Evolutionary conservation across 2,797 vertebrate genomes (phyloP).

Genomic region (Sebastolobus alascanus): DNA sequence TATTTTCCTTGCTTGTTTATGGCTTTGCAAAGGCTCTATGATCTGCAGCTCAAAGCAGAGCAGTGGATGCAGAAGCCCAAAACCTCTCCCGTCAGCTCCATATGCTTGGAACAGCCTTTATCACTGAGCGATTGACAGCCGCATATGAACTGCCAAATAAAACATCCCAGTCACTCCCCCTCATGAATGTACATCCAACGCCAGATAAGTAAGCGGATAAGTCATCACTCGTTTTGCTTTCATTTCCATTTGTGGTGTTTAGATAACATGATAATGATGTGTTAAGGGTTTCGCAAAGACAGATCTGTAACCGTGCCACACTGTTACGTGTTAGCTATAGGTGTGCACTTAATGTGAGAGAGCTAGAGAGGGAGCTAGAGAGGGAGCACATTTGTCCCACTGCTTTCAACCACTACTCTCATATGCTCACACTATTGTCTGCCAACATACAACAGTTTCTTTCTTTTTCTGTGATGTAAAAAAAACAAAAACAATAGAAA

Average conservation of each 20-base stretch:
- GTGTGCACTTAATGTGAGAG: constrained; percentile 4
- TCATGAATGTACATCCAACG: constrained; percentile 50
- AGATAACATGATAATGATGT: background rate
- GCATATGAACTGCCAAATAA: constrained; percentile 57
- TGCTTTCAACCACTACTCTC: constrained; percentile 42
- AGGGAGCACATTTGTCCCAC: constrained; percentile 34
- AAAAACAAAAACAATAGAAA: constrained; percentile 43
- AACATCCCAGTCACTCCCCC: constrained; percentile 61
- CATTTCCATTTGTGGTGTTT: constrained; percentile 15
- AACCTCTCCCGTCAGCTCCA: constrained; percentile 62
- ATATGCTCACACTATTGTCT: constrained; percentile 45
- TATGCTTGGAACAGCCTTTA: constrained; percentile 66
- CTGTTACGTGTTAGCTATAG: background rate
- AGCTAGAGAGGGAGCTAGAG: constrained; percentile 3
- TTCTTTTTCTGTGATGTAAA: constrained; percentile 56
- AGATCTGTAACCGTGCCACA: background rate
- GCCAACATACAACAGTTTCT: constrained; percentile 59
- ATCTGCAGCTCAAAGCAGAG: constrained; percentile 71
- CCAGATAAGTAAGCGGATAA: constrained; percentile 21
- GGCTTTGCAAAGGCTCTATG: constrained; percentile 62
- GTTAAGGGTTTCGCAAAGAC: background rate
- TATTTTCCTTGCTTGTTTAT: constrained; percentile 68
- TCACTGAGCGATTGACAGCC: constrained; percentile 61
- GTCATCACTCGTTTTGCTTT: constrained; percentile 31
- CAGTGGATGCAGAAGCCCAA: constrained; percentile 51